Conservation (phyloP, 2,888 invertebrate species). For the Marronus borbonicus region DNA sequence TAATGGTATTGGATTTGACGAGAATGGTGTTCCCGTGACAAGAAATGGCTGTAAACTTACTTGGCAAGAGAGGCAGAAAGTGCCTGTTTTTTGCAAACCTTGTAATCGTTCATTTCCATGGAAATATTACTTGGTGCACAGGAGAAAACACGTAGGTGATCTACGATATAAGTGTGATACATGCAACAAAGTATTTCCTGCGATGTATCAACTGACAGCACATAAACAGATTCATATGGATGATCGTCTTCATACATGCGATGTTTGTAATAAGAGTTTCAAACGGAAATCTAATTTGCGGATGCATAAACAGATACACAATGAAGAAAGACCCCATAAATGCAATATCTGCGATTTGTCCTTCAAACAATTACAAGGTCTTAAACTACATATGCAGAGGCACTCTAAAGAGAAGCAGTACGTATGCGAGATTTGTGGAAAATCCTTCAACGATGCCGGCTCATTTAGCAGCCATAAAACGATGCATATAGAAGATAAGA, state of each 20-base stretch:
- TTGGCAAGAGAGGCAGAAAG: not conserved
- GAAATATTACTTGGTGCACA: not conserved
- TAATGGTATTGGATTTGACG: not conserved
- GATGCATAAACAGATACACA: not conserved
- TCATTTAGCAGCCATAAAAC: not conserved
- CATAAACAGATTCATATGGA: not conserved
- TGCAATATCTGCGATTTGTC: not conserved
- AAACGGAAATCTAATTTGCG: not conserved
- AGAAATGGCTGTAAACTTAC: not conserved
- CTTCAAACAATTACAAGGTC: not conserved
- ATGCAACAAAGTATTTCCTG: not conserved
- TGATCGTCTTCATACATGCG: not conserved
- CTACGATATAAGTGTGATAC: not conserved
- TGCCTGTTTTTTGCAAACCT: not conserved
- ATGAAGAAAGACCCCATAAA: not conserved
- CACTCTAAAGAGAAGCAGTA: not conserved
- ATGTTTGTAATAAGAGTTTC: not conserved
- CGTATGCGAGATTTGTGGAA: not conserved
- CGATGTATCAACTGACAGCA: not conserved
- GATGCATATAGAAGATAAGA: not conserved
- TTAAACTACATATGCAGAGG: not conserved
- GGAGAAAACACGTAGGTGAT: not conserved
- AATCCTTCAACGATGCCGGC: not conserved
- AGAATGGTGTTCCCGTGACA: not conserved
- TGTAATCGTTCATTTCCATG: slow-evolving; percentile 11